phyloP scores from a whole-genome alignment of 2,797 vertebrate species.

The Luscinia luscinia region DNA sequence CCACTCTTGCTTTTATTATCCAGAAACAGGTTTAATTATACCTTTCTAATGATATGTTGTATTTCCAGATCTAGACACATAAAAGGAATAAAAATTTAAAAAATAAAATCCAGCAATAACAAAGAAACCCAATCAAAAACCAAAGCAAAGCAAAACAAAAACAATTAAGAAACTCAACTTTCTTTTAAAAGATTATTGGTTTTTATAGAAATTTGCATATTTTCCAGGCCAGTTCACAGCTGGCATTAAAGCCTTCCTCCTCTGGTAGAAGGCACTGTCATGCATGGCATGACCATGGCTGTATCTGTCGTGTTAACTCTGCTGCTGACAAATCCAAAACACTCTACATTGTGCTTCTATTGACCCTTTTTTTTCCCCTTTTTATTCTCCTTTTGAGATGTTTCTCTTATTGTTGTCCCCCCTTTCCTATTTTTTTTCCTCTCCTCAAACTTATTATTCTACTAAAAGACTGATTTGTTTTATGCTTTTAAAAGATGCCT shows the following conservation, averaged over 20 bases:
- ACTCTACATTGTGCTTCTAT: background rate
- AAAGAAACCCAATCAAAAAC: rapidly evolving
- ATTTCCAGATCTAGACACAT: background rate
- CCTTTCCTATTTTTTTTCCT: background rate
- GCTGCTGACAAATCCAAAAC: background rate
- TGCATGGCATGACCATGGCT: background rate
- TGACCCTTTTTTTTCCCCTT: background rate
- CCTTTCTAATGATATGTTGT: background rate
- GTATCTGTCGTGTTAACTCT: background rate
- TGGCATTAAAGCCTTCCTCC: background rate
- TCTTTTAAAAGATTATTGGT: background rate
- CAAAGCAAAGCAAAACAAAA: background rate
- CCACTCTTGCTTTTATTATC: background rate
- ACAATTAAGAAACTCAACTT: background rate
- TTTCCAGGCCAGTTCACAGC: background rate
- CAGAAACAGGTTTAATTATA: background rate
- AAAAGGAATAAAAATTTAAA: background rate
- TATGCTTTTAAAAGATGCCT: background rate
- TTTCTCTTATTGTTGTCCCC: background rate
- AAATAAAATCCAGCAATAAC: background rate
- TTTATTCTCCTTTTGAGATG: background rate
- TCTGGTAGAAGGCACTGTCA: background rate
- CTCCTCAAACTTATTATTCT: background rate
- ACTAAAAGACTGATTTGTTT: background rate
- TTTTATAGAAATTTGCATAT: background rate